Conservation (phyloP, 2,797 vertebrate species). For the Chaetodon trifasciatus region DNA sequence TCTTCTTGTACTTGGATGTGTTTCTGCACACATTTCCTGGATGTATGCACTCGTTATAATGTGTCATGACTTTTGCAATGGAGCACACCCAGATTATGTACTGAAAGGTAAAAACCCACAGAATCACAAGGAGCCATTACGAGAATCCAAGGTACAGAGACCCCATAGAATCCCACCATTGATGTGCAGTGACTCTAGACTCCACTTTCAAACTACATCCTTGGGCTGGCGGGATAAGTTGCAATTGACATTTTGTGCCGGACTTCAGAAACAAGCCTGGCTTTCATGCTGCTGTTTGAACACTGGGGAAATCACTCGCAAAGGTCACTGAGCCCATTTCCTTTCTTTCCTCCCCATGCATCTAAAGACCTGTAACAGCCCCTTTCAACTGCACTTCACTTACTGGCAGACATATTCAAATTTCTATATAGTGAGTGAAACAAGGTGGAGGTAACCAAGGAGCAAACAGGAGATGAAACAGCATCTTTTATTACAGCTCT, state of each 20-base stretch:
- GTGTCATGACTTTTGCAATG: constrained; percentile 31
- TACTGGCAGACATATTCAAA: constrained; percentile 79
- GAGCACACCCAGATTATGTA: constrained; percentile 22
- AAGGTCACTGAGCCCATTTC: constrained; percentile 91
- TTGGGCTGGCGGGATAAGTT: constrained; percentile 88
- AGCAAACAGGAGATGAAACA: constrained; percentile 47
- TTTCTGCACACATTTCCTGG: constrained; percentile 37
- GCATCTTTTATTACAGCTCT: constrained; percentile 63
- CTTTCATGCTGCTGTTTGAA: constrained; percentile 91
- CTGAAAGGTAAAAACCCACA: constrained; percentile 29
- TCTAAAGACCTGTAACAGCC: constrained; percentile 83
- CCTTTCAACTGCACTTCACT: constrained; percentile 81
- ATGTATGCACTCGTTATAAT: constrained; percentile 13
- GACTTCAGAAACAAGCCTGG: constrained; percentile 89
- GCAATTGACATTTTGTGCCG: constrained; percentile 89
- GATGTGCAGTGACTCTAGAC: constrained; percentile 83
- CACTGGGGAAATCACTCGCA: constrained; percentile 87
- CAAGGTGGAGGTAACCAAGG: constrained; percentile 49
- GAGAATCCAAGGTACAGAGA: constrained; percentile 66
- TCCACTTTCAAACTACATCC: constrained; percentile 87
- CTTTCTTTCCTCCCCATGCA: constrained; percentile 79
- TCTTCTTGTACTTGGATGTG: constrained; percentile 26
- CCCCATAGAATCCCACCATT: constrained; percentile 75
- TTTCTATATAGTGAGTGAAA: constrained; percentile 73
- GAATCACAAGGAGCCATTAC: constrained; percentile 33